phyloP scores from a whole-genome alignment of 2,888 invertebrate genomes.

The Dexiosoma caninum region DNA sequence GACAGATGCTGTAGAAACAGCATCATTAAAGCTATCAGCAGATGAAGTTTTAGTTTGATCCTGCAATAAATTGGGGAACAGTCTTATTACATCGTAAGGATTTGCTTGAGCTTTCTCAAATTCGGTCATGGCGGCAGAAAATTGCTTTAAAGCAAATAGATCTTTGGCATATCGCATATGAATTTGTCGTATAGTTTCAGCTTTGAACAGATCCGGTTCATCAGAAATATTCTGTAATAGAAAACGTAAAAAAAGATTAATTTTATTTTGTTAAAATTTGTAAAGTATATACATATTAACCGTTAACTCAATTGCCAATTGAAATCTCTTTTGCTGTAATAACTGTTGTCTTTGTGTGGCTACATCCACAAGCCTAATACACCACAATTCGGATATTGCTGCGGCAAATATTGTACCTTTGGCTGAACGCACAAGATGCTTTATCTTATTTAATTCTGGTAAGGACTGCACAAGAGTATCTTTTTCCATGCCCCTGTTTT shows the following conservation, averaged over 20 bases:
- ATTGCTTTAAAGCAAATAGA: constrained; percentile 92
- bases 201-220: constrained; percentile 88
- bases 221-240: constrained; percentile 88
- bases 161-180: constrained; percentile 94
- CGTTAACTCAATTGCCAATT: constrained; percentile 93
- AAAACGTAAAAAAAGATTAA: neutral
- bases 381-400: constrained; percentile 93
- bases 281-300: constrained; percentile 79
- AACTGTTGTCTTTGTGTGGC: constrained; percentile 90
- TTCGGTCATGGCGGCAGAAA: constrained; percentile 93
- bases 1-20: constrained; percentile 62
- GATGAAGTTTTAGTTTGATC: constrained; percentile 68
- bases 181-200: constrained; percentile 90
- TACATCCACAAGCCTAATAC: constrained; percentile 88
- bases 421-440: constrained; percentile 85
- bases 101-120: constrained; percentile 94
- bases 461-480: constrained; percentile 85
- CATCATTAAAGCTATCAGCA: constrained; percentile 50
- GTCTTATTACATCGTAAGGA: constrained; percentile 95
- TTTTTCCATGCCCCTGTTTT: constrained; percentile 83
- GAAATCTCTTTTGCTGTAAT: constrained; percentile 93
- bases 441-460: constrained; percentile 85
- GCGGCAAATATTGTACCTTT: constrained; percentile 91
- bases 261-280: neutral
- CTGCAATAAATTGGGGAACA: constrained; percentile 90